Base-by-base conservation (phyloP, 1,140 invertebrate species). In the Ips nitidus region DNA sequence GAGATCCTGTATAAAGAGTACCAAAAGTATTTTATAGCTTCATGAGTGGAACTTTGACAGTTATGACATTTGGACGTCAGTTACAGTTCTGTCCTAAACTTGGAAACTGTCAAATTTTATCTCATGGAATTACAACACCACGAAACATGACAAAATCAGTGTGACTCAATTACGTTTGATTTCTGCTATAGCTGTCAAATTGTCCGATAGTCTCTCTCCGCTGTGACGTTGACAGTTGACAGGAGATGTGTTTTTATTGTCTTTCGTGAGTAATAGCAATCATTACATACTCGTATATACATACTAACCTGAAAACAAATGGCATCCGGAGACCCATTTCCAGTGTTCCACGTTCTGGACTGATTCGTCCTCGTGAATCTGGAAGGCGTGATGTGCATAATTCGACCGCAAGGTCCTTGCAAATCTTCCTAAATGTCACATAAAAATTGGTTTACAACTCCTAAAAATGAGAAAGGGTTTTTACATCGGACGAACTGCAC, bases 291-390 rank as follows among this genome's bases (percentile, higher is more conserved):
- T 22, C 22, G 22, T 22, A n/a, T n/a, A n/a, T 22, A 22, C 22
- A 22, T 22, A 22, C 22, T 22, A 22, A 69, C 68, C 60, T 75
- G 75, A 77, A 99, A 98, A 73, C 94, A 94, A 75, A 99, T 95
- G 2, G 96, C 96, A 83, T 99, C 97, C 0, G 96, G 94, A 38
- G 94, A 95, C 42, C 96, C 97, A 81, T 95, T 97, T 2, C 95
- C 95, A 1, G 95, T 97, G 77, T 98, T 98, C 97, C 97, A 99
- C 1, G 93, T 93, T 47, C 93, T 87, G 45, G 89, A 91, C 75
- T 92, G 88, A 80, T 95, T 96, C 5, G 92, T 91, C 61, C 94
- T 88, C 4, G 93, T 92, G 79, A 98, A 98, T 36, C 97, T 86
- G 39, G 91, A 94, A 0, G 94, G 94, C 2, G 95, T 96, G 47